phyloP scores from a whole-genome alignment of 2,888 invertebrate genomes.

The Sphaerophoria taeniata region DNA sequence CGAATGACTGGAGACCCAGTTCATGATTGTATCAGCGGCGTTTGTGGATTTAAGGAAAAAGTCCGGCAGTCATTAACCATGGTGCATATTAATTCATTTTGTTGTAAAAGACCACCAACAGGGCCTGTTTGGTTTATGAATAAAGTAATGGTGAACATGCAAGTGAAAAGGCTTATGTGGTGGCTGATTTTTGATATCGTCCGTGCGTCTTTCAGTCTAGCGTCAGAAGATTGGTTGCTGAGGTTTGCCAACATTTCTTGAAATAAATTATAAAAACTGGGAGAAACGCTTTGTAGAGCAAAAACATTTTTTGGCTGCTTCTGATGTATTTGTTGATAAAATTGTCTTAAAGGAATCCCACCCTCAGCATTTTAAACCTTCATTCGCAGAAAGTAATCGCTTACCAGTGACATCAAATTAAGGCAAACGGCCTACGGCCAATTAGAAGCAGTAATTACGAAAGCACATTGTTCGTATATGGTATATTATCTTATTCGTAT shows the following conservation, averaged over 20 bases:
- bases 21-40: not conserved
- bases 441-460: not conserved
- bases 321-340: too few species aligned
- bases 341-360: too few species aligned
- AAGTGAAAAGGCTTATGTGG: not conserved
- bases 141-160: not conserved
- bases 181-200: conserved; percentile 24
- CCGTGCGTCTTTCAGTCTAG: not conserved
- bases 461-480: not conserved
- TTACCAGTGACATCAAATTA: too few species aligned
- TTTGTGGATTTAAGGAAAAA: conserved; percentile 38
- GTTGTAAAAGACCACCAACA: conserved; percentile 30
- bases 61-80: conserved; percentile 58
- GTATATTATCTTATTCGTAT: too few species aligned
- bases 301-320: too few species aligned
- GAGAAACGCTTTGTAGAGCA: too few species aligned
- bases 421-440: not conserved
- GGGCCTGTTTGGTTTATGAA: not conserved
- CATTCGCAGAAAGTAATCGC: too few species aligned
- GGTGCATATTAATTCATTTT: conserved; percentile 42
- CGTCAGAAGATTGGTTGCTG: too few species aligned
- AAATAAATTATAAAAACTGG: too few species aligned
- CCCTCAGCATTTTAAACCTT: too few species aligned
- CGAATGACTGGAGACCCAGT: not conserved
- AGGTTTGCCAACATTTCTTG: too few species aligned